Evolutionary conservation across 2,888 invertebrate genomes (phyloP), one percentile per base, ranked within the genome.

Genomic region (Polyommatus iphigenia): DNA sequence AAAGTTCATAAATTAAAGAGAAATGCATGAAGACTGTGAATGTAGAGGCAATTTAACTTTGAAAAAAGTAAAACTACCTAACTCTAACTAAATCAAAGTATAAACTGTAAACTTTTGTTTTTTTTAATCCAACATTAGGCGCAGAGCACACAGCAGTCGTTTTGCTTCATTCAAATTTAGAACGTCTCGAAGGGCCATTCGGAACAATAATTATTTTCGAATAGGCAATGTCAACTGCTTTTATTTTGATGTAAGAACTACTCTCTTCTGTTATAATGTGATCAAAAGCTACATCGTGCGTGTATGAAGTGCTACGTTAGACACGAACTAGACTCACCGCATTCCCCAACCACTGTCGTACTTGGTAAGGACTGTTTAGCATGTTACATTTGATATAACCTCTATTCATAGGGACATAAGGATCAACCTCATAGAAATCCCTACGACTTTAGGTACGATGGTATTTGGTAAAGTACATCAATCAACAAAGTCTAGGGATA

Each of bases 241-340:
- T 8, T 13, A 36, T 46, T 46, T 10, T 46, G 10, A 46, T 46
- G 46, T 46, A n/a, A 57, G n/a, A n/a, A 8, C 57, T 18, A 59
- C n/a, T 20, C n/a, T 6, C 18, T 8, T n/a, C 57, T 7, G 7
- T 59, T n/a, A n/a, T 20, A 20, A n/a, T 57, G 57, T 57, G 20
- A n/a, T 8, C 62, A 62, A 62, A 62, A 62, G 20, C 3, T 20
- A 54, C 54, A n/a, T n/a, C n/a, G 57, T 32, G 32, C 32, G 32
- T 59, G 57, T 59, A 59, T 54, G 5, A 18, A 18, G 8, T 20
- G 20, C 7, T 18, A 15, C 5, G 24, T 7, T 62, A 62, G 62
- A 36, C 54, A 54, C 62, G 57, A 79, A 83, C 83, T 83, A 85
- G 84, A 82, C 79, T 76, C 79, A 82, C 84, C 80, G 82, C 83